Evolutionary conservation across 2,797 vertebrate species (phyloP).

Genomic region (Platyrinchus mystaceus): DNA sequence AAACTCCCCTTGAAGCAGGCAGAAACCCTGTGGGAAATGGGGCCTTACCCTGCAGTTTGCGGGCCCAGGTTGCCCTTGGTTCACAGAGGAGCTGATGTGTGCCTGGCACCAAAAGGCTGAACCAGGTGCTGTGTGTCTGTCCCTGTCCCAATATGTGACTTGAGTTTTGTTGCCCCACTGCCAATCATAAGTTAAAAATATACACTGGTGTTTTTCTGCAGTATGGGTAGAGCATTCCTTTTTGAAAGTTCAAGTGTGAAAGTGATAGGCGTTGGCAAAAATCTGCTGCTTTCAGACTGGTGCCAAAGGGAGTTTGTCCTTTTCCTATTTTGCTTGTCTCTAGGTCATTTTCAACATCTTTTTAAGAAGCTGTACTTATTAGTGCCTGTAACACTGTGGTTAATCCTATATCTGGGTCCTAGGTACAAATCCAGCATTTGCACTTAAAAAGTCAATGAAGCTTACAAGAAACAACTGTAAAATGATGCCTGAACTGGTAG

Average conservation of each 20-base stretch:
- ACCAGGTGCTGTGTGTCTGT: background rate
- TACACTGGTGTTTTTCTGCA: background rate
- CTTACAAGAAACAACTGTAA: background rate
- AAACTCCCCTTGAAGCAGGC: background rate
- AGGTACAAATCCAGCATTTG: background rate
- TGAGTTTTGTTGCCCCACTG: background rate
- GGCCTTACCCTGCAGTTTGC: background rate
- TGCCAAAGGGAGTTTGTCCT: background rate
- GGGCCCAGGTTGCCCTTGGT: background rate
- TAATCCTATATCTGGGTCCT: background rate
- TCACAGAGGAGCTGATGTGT: background rate
- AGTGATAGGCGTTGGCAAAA: slow-evolving; percentile 38
- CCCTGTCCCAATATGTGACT: background rate
- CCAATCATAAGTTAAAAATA: slow-evolving; percentile 40
- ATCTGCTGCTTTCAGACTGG: background rate
- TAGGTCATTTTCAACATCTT: background rate
- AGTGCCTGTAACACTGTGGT: rapidly evolving
- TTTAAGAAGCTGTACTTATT: background rate
- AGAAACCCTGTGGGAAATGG: rapidly evolving
- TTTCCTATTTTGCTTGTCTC: background rate
- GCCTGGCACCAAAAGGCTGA: background rate
- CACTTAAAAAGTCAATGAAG: background rate
- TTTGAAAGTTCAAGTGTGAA: slow-evolving; percentile 10
- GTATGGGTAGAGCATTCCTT: slow-evolving; percentile 2
- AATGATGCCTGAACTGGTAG: background rate